Evolutionary conservation across 2,113 vertebrate genomes (phyloP).

Genomic region (Cisticola juncidis): DNA sequence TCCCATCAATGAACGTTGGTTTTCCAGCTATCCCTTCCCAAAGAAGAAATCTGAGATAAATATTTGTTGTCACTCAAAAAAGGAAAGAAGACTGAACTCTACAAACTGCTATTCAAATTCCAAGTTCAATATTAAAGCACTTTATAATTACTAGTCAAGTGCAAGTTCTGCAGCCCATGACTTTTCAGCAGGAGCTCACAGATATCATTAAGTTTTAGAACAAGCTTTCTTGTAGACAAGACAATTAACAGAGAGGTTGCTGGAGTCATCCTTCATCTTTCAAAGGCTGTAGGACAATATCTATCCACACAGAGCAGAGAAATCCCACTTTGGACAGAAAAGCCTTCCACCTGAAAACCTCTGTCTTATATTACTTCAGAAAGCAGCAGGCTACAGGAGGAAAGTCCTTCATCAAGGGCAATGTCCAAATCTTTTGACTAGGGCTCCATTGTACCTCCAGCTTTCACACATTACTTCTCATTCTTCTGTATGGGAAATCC

Average conservation of each 20-base stretch:
- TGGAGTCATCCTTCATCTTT: background rate
- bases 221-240: background rate
- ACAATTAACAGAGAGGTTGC: background rate
- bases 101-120: background rate
- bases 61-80: background rate
- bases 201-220: background rate
- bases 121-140: background rate
- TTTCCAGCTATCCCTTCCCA: background rate
- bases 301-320: background rate
- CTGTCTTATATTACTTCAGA: background rate
- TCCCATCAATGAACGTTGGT: background rate
- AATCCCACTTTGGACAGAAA: background rate
- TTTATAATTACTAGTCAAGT: background rate
- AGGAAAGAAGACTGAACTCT: background rate
- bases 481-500: background rate
- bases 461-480: background rate
- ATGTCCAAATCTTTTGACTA: background rate
- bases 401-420: background rate
- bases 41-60: background rate
- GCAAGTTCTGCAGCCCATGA: background rate
- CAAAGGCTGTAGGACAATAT: background rate
- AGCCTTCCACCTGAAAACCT: background rate
- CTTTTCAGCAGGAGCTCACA: background rate
- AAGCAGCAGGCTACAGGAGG: background rate
- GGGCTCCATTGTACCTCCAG: background rate